phyloP scores from a whole-genome alignment of 2,113 vertebrate genomes.

The Carassius carassius region DNA sequence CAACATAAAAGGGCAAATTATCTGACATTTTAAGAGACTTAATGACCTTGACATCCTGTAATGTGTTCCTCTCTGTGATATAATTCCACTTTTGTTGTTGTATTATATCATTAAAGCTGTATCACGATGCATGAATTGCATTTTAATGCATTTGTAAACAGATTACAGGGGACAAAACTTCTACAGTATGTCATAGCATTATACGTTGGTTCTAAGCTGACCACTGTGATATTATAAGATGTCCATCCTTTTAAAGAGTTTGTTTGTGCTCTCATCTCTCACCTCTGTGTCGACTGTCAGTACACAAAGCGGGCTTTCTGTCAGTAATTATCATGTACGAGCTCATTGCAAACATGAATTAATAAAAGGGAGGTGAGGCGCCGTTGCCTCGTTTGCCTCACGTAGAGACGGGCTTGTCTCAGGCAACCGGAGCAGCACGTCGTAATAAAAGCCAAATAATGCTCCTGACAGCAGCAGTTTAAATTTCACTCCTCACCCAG shows the following conservation, averaged over 20 bases:
- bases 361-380: slow-evolving; percentile 55
- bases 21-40: neutral
- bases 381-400: slow-evolving; percentile 41
- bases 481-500: slow-evolving; percentile 65
- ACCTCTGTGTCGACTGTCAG: slow-evolving; percentile 52
- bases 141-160: neutral
- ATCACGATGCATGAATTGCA: neutral
- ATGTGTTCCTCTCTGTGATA: too few species aligned
- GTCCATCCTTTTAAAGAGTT: slow-evolving; percentile 44
- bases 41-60: neutral
- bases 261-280: slow-evolving; percentile 47
- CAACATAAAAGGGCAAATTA: neutral
- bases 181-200: neutral
- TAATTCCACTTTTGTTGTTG: too few species aligned
- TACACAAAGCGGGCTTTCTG: slow-evolving; percentile 51
- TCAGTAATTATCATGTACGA: slow-evolving; percentile 54
- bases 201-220: neutral
- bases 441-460: slow-evolving; percentile 63
- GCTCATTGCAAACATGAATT: slow-evolving; percentile 54
- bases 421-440: slow-evolving; percentile 18
- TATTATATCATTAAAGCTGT: neutral
- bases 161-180: neutral
- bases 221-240: slow-evolving; percentile 39
- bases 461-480: slow-evolving; percentile 65
- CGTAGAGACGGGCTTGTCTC: slow-evolving; percentile 32